Conservation (phyloP, 30 jellyfish, hydroid and myxozoan species). For the Chironex yamaguchii region DNA sequence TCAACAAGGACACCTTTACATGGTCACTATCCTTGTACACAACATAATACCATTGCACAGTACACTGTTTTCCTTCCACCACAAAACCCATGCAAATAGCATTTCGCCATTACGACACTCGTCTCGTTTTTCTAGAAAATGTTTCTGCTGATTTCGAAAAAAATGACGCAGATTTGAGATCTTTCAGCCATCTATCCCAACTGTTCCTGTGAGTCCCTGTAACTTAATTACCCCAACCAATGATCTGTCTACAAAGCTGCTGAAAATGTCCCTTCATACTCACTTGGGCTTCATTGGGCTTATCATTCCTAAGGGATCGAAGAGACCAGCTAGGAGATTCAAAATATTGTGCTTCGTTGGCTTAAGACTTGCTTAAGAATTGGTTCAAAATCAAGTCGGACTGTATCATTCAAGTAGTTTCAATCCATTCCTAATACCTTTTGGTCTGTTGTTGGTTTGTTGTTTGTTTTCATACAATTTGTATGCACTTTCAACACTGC, state of each 20-base stretch:
- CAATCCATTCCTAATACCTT: constrained; percentile 39
- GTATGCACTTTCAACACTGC: neutral
- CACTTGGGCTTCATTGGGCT: constrained; percentile 10
- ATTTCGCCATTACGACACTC: neutral
- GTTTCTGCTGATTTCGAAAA: neutral
- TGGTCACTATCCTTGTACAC: neutral
- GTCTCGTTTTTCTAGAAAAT: neutral
- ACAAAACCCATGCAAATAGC: constrained; percentile 40
- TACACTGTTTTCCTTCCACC: constrained; percentile 7
- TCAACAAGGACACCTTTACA: constrained; percentile 22
- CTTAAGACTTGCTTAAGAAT: neutral
- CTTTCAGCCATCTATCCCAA: constrained; percentile 1
- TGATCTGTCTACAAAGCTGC: constrained; percentile 2
- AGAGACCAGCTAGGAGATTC: constrained; percentile 20
- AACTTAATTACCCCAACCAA: constrained; percentile 14
- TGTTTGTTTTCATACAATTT: neutral
- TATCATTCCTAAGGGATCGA: constrained; percentile 31
- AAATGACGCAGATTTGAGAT: neutral
- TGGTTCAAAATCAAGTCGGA: neutral
- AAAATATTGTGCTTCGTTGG: constrained; percentile 26
- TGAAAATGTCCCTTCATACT: neutral
- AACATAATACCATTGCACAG: constrained; percentile 33
- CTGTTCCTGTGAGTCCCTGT: constrained; percentile 4
- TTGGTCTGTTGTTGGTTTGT: neutral
- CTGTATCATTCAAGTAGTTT: constrained; percentile 5